Base-by-base conservation (phyloP, 2,797 vertebrate species). In the Sparidentex hasta region DNA sequence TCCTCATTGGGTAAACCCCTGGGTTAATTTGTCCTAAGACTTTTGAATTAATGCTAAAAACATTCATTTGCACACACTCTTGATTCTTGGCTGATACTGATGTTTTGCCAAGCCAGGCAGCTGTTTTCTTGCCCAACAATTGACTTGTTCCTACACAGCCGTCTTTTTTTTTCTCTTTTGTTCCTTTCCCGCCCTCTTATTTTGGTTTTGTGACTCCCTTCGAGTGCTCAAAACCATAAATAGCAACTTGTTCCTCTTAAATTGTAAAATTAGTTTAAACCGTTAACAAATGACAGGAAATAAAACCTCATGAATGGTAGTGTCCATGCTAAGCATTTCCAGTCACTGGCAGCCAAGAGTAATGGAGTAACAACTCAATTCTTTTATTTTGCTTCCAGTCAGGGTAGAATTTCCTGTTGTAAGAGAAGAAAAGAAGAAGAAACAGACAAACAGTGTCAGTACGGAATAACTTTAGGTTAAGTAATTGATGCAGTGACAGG, bases 241-340 rank as follows among this genome's bases (percentile, higher is more conserved):
- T 17, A 65, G 23, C 46, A 50, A 59, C 81, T 65, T 62, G 71
- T 69, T 82, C 43, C 67, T 74, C 72, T 67, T 75, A 64, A 82
- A 63, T 69, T 29, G 41, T 52, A 66, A 64, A 83, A 79, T 71
- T 25, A 51, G 48, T 67, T 74, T n/a, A 17, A 41, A 80, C 62
- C 33, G 43, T 72, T 82, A 70, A 72, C 67, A 85, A 72, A 70
- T 64, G 43, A 74, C 51, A 67, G 69, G 43, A 65, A 80, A 74
- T 77, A 14, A 41, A 54, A 78, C 76, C 50, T 72, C 29, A 51
- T 21, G 17, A 61, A 65, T 5, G 52, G 23, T 57, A 76, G 46
- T 54, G 38, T 66, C 50, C 64, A 47, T 55, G 23, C 54, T 54
- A 70, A 65, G 43, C 13, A 33, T 80, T 75, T 67, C 58, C 23